These are phyloP conservation scores for Silvanus unidentatus DNA, from an alignment of 2,888 invertebrate species.

Conservation along the genomic window DNA sequence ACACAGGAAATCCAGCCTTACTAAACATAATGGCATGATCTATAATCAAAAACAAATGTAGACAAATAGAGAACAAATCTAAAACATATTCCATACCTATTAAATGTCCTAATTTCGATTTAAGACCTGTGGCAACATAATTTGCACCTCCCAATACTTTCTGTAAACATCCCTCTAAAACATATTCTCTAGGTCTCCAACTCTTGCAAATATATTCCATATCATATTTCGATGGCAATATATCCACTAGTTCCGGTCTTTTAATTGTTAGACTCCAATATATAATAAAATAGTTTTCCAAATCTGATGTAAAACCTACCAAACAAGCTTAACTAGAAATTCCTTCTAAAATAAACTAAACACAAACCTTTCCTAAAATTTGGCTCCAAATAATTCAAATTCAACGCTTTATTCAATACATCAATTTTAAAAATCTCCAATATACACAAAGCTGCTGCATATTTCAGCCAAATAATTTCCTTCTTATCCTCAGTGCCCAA, in stretches of 20 bases:
- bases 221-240: constrained; percentile 39
- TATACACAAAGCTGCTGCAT: constrained; percentile 53
- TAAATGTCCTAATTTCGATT: constrained; percentile 38
- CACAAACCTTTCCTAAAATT: constrained; percentile 30
- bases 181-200: constrained; percentile 40
- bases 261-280: constrained; percentile 48
- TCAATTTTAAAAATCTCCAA: constrained; percentile 54
- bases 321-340: constrained; percentile 1
- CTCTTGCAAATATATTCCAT: too few species aligned
- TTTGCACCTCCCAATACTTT: constrained; percentile 53
- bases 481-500: constrained; percentile 17
- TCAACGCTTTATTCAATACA: constrained; percentile 51
- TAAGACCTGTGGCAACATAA: constrained; percentile 51
- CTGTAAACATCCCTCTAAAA: constrained; percentile 49
- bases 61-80: too few species aligned
- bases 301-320: constrained; percentile 19
- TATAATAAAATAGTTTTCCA: constrained; percentile 36
- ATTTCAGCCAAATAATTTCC: constrained; percentile 41
- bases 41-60: too few species aligned
- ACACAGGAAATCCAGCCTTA: constrained; percentile 50
- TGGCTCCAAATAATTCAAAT: constrained; percentile 45
- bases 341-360: too few species aligned
- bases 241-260: constrained; percentile 32
- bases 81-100: constrained; percentile 34
- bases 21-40: constrained; percentile 52